These are phyloP conservation scores for Macrotrachela quadricornifera DNA, from an alignment of 1,140 invertebrate species.

Conservation along the genomic window DNA sequence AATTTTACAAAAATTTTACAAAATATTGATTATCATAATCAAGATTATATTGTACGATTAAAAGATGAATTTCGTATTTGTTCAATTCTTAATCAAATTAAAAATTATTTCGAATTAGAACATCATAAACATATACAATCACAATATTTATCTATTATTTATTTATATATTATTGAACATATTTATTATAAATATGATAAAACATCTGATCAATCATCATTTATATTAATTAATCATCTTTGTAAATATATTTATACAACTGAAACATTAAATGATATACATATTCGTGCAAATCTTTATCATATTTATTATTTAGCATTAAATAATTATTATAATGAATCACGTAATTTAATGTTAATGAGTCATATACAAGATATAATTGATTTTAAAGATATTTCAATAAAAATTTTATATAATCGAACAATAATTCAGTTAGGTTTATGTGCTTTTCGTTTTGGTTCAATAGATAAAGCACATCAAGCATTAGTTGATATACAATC, in stretches of 20 bases:
- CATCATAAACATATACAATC: too few relatives aligned
- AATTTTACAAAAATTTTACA: too few relatives aligned
- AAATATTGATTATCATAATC: too few relatives aligned
- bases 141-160: conserved; percentile 64
- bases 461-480: conserved; percentile 89
- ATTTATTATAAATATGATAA: conserved; percentile 61
- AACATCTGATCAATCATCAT: conserved; percentile 12
- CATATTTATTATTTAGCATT: conserved; percentile 96
- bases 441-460: conserved; percentile 89
- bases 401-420: conserved; percentile 82
- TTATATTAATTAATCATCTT: conserved; percentile 68
- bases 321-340: conserved; percentile 95
- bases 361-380: conserved; percentile 92
- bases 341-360: conserved; percentile 87
- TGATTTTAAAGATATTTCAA: conserved; percentile 69
- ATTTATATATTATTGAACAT: conserved; percentile 86
- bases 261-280: conserved; percentile 68
- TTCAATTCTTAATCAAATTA: too few relatives aligned
- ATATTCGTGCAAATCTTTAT: conserved; percentile 84
- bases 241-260: conserved; percentile 91
- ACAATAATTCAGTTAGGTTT: conserved; percentile 93
- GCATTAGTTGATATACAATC: conserved; percentile 92
- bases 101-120: too few relatives aligned
- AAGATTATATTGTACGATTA: too few relatives aligned
- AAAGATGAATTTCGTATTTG: too few relatives aligned